Percentiles rank a stretch among this genome's conserved stretches.
Evolutionary conservation across 2,797 vertebrate genomes (phyloP).

Genomic region (Periophthalmus magnuspinnatus): DNA sequence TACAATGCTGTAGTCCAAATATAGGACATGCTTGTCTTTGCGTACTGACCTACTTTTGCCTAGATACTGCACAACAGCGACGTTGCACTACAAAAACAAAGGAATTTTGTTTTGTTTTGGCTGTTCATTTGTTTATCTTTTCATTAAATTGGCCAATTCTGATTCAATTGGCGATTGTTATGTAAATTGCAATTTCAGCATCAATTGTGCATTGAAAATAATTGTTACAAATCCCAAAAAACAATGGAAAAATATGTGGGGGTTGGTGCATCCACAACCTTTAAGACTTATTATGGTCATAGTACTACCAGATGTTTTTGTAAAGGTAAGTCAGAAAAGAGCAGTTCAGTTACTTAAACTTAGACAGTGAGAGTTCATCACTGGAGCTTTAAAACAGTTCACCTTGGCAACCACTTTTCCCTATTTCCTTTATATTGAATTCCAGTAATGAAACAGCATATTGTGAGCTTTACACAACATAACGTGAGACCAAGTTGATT

Average conservation of each 20-base stretch:
- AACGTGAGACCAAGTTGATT: not conserved
- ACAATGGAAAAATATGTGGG: not conserved
- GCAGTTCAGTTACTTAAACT: no score
- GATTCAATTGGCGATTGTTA: not conserved
- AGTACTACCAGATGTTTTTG: not conserved
- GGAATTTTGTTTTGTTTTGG: not conserved
- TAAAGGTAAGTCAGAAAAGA: not conserved
- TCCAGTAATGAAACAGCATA: not conserved
- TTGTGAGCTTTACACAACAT: not conserved
- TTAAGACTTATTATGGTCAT: not conserved
- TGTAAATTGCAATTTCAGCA: not conserved
- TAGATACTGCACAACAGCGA: not conserved
- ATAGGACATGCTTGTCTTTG: not conserved
- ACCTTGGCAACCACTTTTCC: not conserved
- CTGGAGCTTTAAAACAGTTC: not conserved
- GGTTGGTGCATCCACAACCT: not conserved
- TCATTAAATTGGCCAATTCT: not conserved
- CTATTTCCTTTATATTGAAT: no score
- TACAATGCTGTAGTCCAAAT: not conserved
- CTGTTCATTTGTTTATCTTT: not conserved
- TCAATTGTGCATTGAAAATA: not conserved
- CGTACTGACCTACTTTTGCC: not conserved
- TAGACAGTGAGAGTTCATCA: not conserved
- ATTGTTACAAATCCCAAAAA: not conserved
- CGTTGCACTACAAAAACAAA: not conserved